Conservation (phyloP, 35 echinoderm and acorn worm genomes). For the Lytechinus pictus region DNA sequence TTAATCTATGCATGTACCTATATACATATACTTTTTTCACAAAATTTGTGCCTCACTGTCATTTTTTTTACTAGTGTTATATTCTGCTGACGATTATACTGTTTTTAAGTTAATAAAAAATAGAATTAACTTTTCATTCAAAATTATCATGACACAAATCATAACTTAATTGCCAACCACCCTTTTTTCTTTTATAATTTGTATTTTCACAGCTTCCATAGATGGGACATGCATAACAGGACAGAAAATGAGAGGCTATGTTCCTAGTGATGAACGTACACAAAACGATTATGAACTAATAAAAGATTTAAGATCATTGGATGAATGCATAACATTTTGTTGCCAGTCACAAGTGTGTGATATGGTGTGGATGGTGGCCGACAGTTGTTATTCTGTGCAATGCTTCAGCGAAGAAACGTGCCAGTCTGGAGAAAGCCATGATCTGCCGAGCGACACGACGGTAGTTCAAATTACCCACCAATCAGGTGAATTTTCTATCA, state of each 20-base stretch:
- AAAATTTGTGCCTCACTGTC: too few relatives aligned
- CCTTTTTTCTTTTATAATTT: background rate
- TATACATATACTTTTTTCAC: too few relatives aligned
- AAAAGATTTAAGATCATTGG: background rate
- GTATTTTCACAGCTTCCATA: background rate
- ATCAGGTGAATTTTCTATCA: background rate
- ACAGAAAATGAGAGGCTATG: background rate
- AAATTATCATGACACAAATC: background rate
- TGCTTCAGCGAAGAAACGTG: background rate
- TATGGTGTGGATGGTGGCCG: slow-evolving; percentile 30
- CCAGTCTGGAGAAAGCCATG: background rate
- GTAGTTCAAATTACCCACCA: background rate
- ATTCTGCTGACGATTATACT: background rate
- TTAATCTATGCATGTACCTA: too few relatives aligned
- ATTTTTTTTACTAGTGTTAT: background rate
- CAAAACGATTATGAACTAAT: background rate
- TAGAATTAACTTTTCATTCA: background rate
- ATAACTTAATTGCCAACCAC: background rate
- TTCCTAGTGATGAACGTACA: background rate
- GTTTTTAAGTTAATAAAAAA: background rate
- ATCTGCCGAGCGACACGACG: background rate
- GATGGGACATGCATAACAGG: background rate
- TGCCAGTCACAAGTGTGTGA: slow-evolving; percentile 32
- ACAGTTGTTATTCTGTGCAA: slow-evolving; percentile 23
- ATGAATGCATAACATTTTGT: slow-evolving; percentile 23